Conservation (phyloP, 1,140 invertebrate species). For the Glossosoma conforme region DNA sequence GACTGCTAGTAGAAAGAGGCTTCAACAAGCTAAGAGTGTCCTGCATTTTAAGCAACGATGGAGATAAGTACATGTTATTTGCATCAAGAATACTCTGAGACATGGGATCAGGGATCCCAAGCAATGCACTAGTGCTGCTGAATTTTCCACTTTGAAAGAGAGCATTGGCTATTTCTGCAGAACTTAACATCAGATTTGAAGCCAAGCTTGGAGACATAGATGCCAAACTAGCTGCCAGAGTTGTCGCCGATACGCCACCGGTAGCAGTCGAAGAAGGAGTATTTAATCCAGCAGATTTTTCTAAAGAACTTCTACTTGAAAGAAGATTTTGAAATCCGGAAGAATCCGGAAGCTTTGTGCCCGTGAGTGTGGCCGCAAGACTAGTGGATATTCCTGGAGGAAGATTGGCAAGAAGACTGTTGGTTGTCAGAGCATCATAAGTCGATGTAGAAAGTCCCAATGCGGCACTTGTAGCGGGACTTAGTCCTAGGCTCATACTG, state of each 20-base stretch:
- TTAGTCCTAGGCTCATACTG: constrained; percentile 47
- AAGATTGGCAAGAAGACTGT: constrained; percentile 44
- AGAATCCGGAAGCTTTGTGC: constrained; percentile 42
- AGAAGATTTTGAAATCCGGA: constrained; percentile 41
- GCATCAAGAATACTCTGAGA: constrained; percentile 63
- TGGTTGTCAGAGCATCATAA: constrained; percentile 41
- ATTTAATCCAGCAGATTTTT: constrained; percentile 34
- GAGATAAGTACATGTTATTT: constrained; percentile 62
- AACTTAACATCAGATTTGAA: constrained; percentile 56
- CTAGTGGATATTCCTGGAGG: constrained; percentile 42
- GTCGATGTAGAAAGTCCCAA: constrained; percentile 38
- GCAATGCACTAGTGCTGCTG: constrained; percentile 49
- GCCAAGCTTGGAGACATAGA: constrained; percentile 47
- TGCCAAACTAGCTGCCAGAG: constrained; percentile 32
- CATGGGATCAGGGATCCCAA: constrained; percentile 61
- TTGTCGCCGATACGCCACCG: constrained; percentile 13
- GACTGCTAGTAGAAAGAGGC: constrained; percentile 44
- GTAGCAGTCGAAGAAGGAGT: constrained; percentile 31
- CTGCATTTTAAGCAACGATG: constrained; percentile 50
- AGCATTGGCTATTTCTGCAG: constrained; percentile 55
- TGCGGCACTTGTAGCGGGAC: constrained; percentile 39
- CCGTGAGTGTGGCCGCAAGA: constrained; percentile 41
- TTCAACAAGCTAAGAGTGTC: constrained; percentile 43
- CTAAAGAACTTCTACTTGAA: constrained; percentile 39
- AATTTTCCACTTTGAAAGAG: constrained; percentile 58